A percentile compares a stretch with the other conserved stretches of the same genome.
These are phyloP conservation scores for Anguilla japonica DNA, from an alignment of 2,113 vertebrate species.

Conservation along the genomic window DNA sequence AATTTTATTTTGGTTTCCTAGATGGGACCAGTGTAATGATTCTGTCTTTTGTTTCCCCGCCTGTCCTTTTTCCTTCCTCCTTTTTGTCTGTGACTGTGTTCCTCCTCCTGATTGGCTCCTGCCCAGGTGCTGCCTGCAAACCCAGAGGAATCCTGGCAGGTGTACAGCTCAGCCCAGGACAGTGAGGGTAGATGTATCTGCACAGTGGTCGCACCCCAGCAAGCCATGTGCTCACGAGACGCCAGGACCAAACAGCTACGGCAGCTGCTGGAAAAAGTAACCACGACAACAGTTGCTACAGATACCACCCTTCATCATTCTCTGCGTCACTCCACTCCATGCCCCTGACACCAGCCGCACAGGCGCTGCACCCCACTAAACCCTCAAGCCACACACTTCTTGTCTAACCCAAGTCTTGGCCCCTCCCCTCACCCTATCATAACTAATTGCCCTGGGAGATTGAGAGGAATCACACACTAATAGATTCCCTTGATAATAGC, in stretches of 20 bases:
- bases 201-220: slow-evolving; percentile 97
- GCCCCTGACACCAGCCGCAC: background rate
- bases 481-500: slow-evolving; percentile 61
- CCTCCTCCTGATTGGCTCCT: background rate
- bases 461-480: slow-evolving; percentile 57
- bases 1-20: background rate
- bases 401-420: background rate
- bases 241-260: slow-evolving; percentile 96
- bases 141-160: slow-evolving; percentile 98
- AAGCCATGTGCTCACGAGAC: slow-evolving; percentile 96
- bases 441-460: slow-evolving; percentile 36
- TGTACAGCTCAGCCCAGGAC: slow-evolving; percentile 98
- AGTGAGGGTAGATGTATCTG: slow-evolving; percentile 97
- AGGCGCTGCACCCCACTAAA: background rate
- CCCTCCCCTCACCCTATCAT: slow-evolving; percentile 15
- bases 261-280: slow-evolving; percentile 98
- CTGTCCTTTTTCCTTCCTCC: background rate
- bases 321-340: background rate
- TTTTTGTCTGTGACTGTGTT: background rate
- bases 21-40: background rate
- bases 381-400: background rate
- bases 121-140: slow-evolving; percentile 90
- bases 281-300: background rate
- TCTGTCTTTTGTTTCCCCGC: background rate
- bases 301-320: background rate